These are phyloP conservation scores for Electrophaes corylata DNA, from an alignment of 2,888 invertebrate species.

Conservation along the genomic window DNA sequence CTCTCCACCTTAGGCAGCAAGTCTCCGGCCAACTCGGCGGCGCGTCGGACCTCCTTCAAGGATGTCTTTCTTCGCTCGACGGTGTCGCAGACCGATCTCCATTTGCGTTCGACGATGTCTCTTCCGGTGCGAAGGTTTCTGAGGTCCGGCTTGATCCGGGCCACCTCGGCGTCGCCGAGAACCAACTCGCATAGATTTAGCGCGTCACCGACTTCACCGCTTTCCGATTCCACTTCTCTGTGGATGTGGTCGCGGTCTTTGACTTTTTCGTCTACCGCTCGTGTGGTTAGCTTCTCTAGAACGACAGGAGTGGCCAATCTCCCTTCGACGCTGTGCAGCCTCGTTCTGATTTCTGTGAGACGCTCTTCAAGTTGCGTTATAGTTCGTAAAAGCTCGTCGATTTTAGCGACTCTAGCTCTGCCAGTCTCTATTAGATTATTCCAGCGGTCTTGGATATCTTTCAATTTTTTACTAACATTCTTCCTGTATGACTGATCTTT, in stretches of 20 bases:
- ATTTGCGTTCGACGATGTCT: conserved; percentile 90
- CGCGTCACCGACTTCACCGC: conserved; percentile 90
- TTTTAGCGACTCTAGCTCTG: conserved; percentile 87
- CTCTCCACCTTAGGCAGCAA: conserved; percentile 87
- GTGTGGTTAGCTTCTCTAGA: conserved; percentile 87
- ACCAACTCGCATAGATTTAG: conserved; percentile 91
- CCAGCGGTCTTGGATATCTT: conserved; percentile 87
- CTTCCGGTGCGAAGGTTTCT: conserved; percentile 87
- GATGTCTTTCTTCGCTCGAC: conserved; percentile 86
- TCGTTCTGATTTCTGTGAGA: conserved; percentile 88
- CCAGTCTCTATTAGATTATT: conserved; percentile 86
- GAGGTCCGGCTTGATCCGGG: conserved; percentile 89
- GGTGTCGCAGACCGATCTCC: conserved; percentile 90
- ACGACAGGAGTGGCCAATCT: conserved; percentile 87
- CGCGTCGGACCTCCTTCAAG: conserved; percentile 81
- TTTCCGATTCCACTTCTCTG: conserved; percentile 90
- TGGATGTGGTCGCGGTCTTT: conserved; percentile 89
- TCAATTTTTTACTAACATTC: conserved; percentile 83
- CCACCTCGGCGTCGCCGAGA: conserved; percentile 89
- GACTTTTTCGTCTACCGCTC: conserved; percentile 87
- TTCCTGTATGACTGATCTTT: conserved; percentile 83
- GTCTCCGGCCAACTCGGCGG: conserved; percentile 86
- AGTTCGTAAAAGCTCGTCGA: conserved; percentile 88
- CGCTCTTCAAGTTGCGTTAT: conserved; percentile 88
- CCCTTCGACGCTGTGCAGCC: conserved; percentile 89